phyloP scores from a whole-genome alignment of 2,113 vertebrate genomes.

The Meriones unguiculatus region DNA sequence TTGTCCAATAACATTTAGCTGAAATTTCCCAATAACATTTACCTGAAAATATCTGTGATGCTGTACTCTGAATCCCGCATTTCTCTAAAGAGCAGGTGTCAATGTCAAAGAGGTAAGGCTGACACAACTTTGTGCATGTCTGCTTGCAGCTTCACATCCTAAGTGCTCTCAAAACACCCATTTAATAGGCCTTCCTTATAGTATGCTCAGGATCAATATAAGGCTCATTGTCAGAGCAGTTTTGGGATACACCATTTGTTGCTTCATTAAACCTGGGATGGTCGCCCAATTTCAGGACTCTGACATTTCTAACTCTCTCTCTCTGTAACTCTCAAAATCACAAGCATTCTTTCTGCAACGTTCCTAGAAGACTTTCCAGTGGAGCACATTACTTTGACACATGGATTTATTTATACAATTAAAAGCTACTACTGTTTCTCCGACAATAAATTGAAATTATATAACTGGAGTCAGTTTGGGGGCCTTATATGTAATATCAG shows the following conservation, averaged over 20 bases:
- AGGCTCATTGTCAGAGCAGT: constrained; percentile 15
- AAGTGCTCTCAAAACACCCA: constrained; percentile 56
- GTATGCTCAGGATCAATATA: constrained; percentile 38
- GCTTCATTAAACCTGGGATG: constrained; percentile 17
- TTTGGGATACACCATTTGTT: constrained; percentile 23
- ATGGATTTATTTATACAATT: not conserved
- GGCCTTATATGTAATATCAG: not conserved
- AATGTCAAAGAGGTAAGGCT: not conserved
- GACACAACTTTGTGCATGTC: not conserved
- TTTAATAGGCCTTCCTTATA: constrained; percentile 59
- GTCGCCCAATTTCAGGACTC: not conserved
- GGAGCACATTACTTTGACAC: not conserved
- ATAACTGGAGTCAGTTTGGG: not conserved
- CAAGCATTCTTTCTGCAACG: not conserved
- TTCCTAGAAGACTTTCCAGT: constrained; percentile 26
- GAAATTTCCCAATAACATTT: not conserved
- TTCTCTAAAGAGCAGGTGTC: not conserved
- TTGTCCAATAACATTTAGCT: not conserved
- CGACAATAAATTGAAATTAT: not conserved
- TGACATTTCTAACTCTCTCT: not conserved
- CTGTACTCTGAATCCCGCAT: not conserved
- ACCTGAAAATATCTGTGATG: not conserved
- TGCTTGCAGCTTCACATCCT: constrained; percentile 23
- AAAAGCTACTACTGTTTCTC: not conserved
- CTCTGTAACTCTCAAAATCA: not conserved